Evolutionary conservation across 2,797 vertebrate species (phyloP).

Genomic region (Gambelia wislizenii): DNA sequence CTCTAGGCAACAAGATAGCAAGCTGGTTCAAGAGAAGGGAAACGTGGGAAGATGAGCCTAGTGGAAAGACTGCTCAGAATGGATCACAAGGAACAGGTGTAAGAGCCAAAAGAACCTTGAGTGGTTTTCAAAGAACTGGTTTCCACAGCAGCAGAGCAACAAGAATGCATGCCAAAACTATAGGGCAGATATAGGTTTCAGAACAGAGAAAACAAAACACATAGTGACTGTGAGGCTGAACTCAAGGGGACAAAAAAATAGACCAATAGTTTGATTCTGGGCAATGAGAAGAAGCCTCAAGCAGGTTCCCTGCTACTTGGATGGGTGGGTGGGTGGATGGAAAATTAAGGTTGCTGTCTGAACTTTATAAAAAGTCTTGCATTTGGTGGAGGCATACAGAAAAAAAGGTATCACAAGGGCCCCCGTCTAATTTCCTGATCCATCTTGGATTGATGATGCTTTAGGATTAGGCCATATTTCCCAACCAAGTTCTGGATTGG

Average conservation of each 20-base stretch:
- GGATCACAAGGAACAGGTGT: background rate
- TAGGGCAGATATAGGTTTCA: background rate
- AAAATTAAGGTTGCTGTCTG: background rate
- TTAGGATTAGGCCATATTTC: background rate
- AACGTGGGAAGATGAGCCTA: background rate
- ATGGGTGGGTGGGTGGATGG: no score
- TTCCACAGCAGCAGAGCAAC: background rate
- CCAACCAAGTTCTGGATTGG: background rate
- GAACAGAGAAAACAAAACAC: background rate
- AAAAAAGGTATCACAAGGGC: background rate
- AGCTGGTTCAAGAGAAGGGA: background rate
- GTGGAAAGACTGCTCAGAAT: background rate
- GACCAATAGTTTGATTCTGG: background rate
- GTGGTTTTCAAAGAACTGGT: background rate
- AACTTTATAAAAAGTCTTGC: background rate
- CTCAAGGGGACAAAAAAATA: background rate
- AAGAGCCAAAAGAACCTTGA: background rate
- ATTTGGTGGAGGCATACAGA: background rate
- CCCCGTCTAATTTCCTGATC: background rate
- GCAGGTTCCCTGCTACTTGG: background rate
- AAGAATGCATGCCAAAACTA: background rate
- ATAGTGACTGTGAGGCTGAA: background rate
- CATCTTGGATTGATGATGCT: background rate
- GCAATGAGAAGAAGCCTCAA: background rate
- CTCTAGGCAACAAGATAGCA: background rate